Percentiles rank a stretch among this genome's conserved stretches.
These are phyloP conservation scores for Hylia prasina DNA, from an alignment of 2,113 vertebrate genomes.

Conservation along the genomic window DNA sequence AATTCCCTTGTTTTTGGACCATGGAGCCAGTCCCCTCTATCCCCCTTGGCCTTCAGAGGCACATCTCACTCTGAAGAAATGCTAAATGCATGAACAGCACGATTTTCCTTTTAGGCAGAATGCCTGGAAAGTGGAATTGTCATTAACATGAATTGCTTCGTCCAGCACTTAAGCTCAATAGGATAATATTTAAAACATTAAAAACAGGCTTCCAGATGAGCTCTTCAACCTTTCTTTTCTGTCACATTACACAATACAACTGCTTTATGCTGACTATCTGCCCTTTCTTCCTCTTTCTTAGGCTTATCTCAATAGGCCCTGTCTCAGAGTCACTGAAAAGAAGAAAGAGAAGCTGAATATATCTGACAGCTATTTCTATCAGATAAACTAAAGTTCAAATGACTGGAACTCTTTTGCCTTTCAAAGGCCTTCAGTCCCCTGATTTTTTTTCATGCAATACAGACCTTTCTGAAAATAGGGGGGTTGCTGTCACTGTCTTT, in stretches of 20 bases:
- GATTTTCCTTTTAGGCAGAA: not conserved
- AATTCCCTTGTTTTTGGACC: not conserved
- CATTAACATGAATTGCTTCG: not conserved
- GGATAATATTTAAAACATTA: slow-evolving; percentile 44
- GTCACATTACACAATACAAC: slow-evolving; percentile 26
- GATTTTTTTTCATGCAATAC: not conserved
- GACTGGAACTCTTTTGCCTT: slow-evolving; percentile 55
- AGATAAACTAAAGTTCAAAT: slow-evolving; percentile 69
- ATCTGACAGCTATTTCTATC: slow-evolving; percentile 69
- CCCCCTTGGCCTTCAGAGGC: not conserved
- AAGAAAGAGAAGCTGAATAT: slow-evolving; percentile 52
- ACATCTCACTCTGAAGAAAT: not conserved
- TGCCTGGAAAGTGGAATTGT: not conserved
- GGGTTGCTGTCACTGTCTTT: slow-evolving; percentile 35
- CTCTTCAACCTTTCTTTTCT: slow-evolving; percentile 16
- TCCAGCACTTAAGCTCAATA: not conserved
- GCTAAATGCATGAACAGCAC: not conserved
- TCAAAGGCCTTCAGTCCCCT: slow-evolving; percentile 45
- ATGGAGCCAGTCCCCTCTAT: not conserved
- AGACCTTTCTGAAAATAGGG: not conserved
- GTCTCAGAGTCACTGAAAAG: slow-evolving; percentile 33
- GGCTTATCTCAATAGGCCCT: slow-evolving; percentile 53
- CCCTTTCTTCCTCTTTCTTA: slow-evolving; percentile 38
- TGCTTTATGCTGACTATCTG: slow-evolving; percentile 13
- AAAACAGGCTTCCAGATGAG: not conserved